phyloP scores from a whole-genome alignment of 1,140 invertebrate species.

The Aricia agestis region DNA sequence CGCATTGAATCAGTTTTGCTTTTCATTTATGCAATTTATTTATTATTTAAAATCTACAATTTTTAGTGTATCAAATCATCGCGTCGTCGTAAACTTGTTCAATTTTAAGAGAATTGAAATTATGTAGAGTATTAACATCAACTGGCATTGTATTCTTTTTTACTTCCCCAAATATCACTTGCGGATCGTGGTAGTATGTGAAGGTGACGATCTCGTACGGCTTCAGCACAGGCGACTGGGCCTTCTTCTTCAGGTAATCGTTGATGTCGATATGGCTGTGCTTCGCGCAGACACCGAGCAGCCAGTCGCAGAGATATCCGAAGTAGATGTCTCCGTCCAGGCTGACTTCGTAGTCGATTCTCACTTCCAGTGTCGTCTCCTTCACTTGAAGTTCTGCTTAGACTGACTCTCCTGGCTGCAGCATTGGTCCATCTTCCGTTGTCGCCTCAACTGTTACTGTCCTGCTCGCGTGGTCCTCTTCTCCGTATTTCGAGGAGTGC shows the following conservation, averaged over 20 bases:
- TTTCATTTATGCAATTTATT: too few relatives aligned
- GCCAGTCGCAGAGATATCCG: not conserved
- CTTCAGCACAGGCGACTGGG: not conserved
- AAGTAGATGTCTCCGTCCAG: not conserved
- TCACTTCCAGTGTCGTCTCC: not conserved
- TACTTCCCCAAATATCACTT: too few relatives aligned
- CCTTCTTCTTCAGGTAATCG: not conserved
- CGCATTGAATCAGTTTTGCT: too few relatives aligned
- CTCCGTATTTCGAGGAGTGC: not conserved
- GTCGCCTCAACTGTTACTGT: not conserved
- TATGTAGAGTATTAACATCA: too few relatives aligned
- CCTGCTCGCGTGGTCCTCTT: not conserved
- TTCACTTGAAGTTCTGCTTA: not conserved
- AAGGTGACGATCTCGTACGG: not conserved
- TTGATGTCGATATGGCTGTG: not conserved
- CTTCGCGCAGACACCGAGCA: not conserved
- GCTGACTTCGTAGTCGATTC: not conserved
- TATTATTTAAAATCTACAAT: too few relatives aligned
- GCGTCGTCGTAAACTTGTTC: too few relatives aligned
- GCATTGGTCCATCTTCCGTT: not conserved
- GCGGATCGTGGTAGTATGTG: slow-evolving; percentile 14
- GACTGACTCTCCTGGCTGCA: not conserved
- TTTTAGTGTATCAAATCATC: too few relatives aligned
- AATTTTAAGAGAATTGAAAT: too few relatives aligned
- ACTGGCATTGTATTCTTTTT: too few relatives aligned